Base-by-base conservation (phyloP, 2,113 vertebrate species). In the Ifrita kowaldi region DNA sequence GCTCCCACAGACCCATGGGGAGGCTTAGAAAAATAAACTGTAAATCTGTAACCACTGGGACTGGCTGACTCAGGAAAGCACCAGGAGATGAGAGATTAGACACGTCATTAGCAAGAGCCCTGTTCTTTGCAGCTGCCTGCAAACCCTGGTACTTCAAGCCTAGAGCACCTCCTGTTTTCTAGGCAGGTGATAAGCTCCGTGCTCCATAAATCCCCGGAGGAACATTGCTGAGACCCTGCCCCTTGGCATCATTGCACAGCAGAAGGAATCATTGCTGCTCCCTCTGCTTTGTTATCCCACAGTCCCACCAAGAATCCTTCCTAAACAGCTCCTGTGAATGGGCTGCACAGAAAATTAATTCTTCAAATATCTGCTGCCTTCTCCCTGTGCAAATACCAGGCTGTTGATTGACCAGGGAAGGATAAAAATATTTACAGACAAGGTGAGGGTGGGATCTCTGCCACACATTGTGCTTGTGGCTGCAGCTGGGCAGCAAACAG, bases 401-500 rank as follows among this genome's bases (percentile, higher is more conserved):
- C 89, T 95, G 69, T 41, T 93, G 91, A 73, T 57, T 59, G 78
- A 77, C 18, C 3, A 69, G 24, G 33, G 32, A 60, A 87, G 89
- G 81, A 95, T 85, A 69, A 90, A 96, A 98, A 96, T 96, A 98
- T 95, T 97, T 96, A 94, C 89, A 88, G 85, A 93, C 44, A 84
- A 96, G 70, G 77, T 1, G 3, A 87, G 52, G 44, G 47, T 9
- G 15, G 74, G 63, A 89, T 49, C 28, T 69, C 59, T 75, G 49
- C 88, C 95, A 86, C 18, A 13, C 23, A 13, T 35, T 79, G 82
- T 87, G 50, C 28, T 56, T 41, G 28, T 41, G 59, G 71, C 76
- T 88, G 85, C 73, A 52, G 60, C 88, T 47, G 41, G 47, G 70
- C 70, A 74, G 94, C 73, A 81, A 50, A 44, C 0, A 2, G 42